phyloP scores from a whole-genome alignment of 2,888 invertebrate species.

The Amiota mariae region DNA sequence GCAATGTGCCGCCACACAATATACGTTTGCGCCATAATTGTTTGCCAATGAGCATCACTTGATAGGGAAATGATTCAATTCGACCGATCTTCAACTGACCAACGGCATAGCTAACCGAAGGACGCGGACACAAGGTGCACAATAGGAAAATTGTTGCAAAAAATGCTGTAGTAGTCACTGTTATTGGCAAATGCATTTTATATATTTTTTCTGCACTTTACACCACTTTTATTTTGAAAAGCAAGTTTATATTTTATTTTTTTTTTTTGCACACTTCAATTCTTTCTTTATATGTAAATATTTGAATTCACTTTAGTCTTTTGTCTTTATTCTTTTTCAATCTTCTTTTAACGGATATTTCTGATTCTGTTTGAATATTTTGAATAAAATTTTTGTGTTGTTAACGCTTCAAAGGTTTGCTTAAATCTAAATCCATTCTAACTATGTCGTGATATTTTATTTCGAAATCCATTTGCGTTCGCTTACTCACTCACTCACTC shows the following conservation, averaged over 20 bases:
- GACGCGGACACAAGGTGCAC: neutral
- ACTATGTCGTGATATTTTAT: conserved; percentile 69
- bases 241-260: neutral
- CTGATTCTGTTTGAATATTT: neutral
- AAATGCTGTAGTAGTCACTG: conserved; percentile 18
- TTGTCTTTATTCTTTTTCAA: neutral
- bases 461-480: conserved; percentile 43
- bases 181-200: conserved; percentile 39
- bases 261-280: conserved; percentile 18
- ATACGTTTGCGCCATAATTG: conserved; percentile 67
- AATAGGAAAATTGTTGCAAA: conserved; percentile 16
- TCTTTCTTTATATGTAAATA: neutral
- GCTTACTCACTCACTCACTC: conserved; percentile 27
- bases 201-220: conserved; percentile 27
- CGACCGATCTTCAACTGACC: conserved; percentile 68
- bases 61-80: conserved; percentile 71
- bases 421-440: conserved; percentile 71
- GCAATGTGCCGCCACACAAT: conserved; percentile 71
- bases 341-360: conserved; percentile 5
- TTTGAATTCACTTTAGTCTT: neutral
- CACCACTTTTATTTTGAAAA: too few relatives aligned
- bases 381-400: conserved; percentile 11
- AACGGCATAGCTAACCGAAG: conserved; percentile 59
- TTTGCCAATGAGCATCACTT: conserved; percentile 73
- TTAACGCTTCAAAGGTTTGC: conserved; percentile 64